Conservation (phyloP, 2,888 invertebrate species). For the Spisula solida region DNA sequence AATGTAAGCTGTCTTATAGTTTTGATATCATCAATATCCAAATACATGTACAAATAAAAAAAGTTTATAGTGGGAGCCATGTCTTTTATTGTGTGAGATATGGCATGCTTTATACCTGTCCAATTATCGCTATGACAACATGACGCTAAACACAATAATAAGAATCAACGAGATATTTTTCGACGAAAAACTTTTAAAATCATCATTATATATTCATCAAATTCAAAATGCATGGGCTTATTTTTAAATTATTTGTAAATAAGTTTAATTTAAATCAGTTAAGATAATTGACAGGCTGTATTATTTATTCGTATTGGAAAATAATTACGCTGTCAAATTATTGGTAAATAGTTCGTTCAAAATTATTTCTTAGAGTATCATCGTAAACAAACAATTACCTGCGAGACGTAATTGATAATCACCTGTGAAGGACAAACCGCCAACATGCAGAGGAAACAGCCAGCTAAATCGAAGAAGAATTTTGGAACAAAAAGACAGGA, state of each 20-base stretch:
- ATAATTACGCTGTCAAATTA: no score
- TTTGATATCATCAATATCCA: no score
- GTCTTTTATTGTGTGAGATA: no score
- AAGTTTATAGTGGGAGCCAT: no score
- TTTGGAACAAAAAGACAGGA: slow-evolving; percentile 61
- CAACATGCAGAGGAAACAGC: slow-evolving; percentile 48
- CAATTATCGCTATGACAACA: slow-evolving; percentile 29
- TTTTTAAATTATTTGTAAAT: no score
- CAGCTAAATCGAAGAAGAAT: slow-evolving; percentile 55
- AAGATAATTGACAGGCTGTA: no score
- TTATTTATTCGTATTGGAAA: no score
- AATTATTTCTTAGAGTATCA: not conserved
- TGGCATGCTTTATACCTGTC: no score
- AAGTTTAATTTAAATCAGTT: not conserved
- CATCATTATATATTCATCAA: not conserved
- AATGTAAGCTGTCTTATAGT: no score
- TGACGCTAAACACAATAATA: slow-evolving; percentile 32
- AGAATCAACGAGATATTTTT: not conserved
- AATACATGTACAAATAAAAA: no score
- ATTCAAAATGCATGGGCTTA: not conserved
- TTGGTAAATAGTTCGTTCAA: not conserved
- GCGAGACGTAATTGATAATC: no score
- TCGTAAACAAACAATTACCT: not conserved
- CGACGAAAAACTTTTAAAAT: not conserved
- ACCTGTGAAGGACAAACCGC: not conserved